Percentiles rank a stretch among this genome's conserved stretches.
Conservation (phyloP, 1,140 invertebrate genomes). For the Megalopta genalis region DNA sequence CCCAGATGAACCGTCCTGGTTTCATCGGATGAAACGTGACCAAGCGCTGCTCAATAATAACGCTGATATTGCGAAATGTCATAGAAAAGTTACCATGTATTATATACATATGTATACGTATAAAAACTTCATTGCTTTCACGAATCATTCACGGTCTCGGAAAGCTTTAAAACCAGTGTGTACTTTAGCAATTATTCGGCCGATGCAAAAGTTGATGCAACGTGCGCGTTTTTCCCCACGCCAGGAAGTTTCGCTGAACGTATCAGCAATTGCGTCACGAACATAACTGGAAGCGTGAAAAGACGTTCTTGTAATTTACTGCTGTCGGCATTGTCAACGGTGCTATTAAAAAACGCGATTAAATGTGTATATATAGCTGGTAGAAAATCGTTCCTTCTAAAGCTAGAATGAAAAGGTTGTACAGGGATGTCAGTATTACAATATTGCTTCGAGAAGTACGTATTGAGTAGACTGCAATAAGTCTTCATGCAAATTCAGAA, state of each 20-base stretch:
- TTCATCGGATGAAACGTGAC: not conserved
- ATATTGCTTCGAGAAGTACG: too few species aligned
- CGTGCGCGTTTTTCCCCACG: not conserved
- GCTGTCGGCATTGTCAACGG: not conserved
- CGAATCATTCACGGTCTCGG: not conserved
- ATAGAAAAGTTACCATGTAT: too few species aligned
- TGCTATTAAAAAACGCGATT: not conserved
- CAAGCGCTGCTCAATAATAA: not conserved
- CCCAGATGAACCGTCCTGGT: too few species aligned
- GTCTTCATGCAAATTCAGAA: too few species aligned
- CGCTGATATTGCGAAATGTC: not conserved
- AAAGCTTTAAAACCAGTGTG: not conserved
- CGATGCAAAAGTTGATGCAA: not conserved
- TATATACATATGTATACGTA: too few species aligned
- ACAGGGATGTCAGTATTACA: too few species aligned
- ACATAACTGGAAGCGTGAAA: not conserved
- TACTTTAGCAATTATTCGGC: not conserved
- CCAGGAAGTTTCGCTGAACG: not conserved
- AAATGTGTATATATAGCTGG: too few species aligned
- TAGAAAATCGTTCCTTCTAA: too few species aligned
- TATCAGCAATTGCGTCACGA: not conserved
- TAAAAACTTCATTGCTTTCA: not conserved
- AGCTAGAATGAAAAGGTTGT: too few species aligned
- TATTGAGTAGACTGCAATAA: too few species aligned
- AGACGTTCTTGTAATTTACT: not conserved